Conservation (phyloP, 1,140 invertebrate genomes). For the Drosophila triauraria region DNA sequence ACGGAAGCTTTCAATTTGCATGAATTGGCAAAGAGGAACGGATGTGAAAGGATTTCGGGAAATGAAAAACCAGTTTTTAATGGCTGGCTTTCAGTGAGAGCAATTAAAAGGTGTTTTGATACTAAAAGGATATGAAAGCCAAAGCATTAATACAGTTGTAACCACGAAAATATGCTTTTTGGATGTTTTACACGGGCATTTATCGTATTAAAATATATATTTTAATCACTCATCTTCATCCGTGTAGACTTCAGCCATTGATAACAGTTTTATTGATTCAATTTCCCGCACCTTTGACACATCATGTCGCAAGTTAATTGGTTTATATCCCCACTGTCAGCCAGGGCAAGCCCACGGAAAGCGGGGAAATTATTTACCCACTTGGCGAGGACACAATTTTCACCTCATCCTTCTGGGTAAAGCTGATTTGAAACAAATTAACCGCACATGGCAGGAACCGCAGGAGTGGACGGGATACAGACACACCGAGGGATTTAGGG, state of each 20-base stretch:
- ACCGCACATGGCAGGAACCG: slow-evolving; percentile 68
- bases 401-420: slow-evolving; percentile 21
- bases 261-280: background rate
- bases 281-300: slow-evolving; percentile 17
- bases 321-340: slow-evolving; percentile 18
- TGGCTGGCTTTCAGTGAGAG: too few species aligned
- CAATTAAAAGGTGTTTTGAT: background rate
- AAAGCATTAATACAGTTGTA: background rate
- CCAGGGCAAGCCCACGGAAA: slow-evolving; percentile 11
- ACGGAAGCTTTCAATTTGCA: slow-evolving; percentile 47
- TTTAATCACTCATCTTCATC: background rate
- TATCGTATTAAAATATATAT: background rate
- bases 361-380: slow-evolving; percentile 36
- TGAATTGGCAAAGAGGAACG: slow-evolving; percentile 25
- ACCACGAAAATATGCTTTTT: background rate
- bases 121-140: too few species aligned
- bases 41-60: background rate
- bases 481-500: slow-evolving; percentile 52
- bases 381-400: slow-evolving; percentile 7
- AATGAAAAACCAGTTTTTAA: slow-evolving; percentile 3
- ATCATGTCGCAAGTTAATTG: slow-evolving; percentile 37
- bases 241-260: background rate
- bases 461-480: slow-evolving; percentile 20
- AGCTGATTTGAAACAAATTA: slow-evolving; percentile 78
- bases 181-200: background rate